Percentiles rank a stretch among this genome's conserved stretches.
phyloP scores from a whole-genome alignment of 1,140 invertebrate genomes.

The Cotesia chilonis region DNA sequence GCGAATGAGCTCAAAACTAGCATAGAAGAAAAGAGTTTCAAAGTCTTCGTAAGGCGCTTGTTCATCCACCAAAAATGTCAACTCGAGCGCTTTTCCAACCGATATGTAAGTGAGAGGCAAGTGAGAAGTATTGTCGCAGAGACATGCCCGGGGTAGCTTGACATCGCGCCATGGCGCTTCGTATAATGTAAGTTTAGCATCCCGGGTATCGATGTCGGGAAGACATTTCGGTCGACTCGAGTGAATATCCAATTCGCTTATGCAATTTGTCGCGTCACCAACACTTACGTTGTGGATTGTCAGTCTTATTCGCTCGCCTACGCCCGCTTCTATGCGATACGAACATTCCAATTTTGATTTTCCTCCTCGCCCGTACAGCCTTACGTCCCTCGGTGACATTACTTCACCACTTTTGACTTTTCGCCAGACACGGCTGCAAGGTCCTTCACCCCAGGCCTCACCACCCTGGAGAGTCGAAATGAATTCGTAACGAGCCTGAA shows the following conservation, averaged over 20 bases:
- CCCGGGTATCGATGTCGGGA: constrained; percentile 66
- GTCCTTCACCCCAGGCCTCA: constrained; percentile 70
- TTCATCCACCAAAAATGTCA: constrained; percentile 71
- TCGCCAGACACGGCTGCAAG: constrained; percentile 68
- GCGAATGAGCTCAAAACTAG: constrained; percentile 73
- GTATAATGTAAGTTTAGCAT: constrained; percentile 70
- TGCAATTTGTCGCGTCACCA: constrained; percentile 72
- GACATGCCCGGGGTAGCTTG: constrained; percentile 71
- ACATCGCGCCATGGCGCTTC: constrained; percentile 75
- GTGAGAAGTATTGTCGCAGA: constrained; percentile 75
- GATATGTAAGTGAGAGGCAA: constrained; percentile 73
- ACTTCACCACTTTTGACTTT: constrained; percentile 70
- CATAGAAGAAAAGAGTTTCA: constrained; percentile 74
- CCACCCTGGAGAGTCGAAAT: constrained; percentile 81
- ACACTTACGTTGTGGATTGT: constrained; percentile 78
- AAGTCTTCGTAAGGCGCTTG: constrained; percentile 77
- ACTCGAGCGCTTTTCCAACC: constrained; percentile 70
- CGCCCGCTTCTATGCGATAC: constrained; percentile 76
- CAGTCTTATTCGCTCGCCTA: constrained; percentile 72
- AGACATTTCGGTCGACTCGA: constrained; percentile 71
- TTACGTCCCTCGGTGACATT: constrained; percentile 76
- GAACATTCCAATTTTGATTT: constrained; percentile 76
- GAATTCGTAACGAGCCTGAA: constrained; percentile 78
- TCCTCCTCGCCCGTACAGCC: constrained; percentile 80
- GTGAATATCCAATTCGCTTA: constrained; percentile 76